Evolutionary conservation across 2,888 invertebrate species (phyloP).

Genomic region (Ethmia dodecea): DNA sequence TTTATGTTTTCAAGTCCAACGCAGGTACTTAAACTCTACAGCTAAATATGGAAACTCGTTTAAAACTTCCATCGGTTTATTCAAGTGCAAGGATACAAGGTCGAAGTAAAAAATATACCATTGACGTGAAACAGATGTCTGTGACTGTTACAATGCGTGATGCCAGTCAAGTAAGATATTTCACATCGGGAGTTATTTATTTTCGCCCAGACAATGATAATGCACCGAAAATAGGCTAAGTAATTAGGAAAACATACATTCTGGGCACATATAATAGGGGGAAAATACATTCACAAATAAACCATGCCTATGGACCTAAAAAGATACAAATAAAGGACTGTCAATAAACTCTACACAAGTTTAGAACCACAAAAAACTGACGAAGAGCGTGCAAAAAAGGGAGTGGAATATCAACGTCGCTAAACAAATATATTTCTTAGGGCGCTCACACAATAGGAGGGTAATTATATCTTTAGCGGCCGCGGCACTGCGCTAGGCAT

Average conservation of each 20-base stretch:
- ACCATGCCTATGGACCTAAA: not conserved
- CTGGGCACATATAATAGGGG: too few relatives aligned
- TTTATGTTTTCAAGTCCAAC: too few relatives aligned
- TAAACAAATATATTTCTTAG: conserved; percentile 28
- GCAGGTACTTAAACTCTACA: too few relatives aligned
- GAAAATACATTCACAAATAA: not conserved
- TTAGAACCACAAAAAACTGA: conserved; percentile 16
- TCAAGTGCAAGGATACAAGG: conserved; percentile 31
- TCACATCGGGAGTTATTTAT: conserved; percentile 3
- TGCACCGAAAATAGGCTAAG: not conserved
- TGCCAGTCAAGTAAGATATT: conserved; percentile 7
- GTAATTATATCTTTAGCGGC: conserved; percentile 46
- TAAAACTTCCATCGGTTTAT: conserved; percentile 9
- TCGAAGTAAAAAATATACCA: conserved; percentile 28
- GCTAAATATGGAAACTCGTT: not conserved
- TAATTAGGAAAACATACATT: not conserved
- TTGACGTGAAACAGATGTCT: conserved; percentile 30
- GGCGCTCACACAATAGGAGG: conserved; percentile 25
- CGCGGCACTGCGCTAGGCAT: conserved; percentile 34
- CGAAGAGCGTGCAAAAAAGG: conserved; percentile 18
- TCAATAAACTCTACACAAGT: conserved; percentile 22
- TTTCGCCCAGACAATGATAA: conserved; percentile 7
- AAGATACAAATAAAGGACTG: conserved; percentile 18
- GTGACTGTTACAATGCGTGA: conserved; percentile 11
- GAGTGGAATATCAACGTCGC: conserved; percentile 26